A percentile compares a stretch with the other conserved stretches of the same genome.
These are phyloP conservation scores for Maconellicoccus hirsutus DNA, from an alignment of 1,140 invertebrate genomes.

Conservation along the genomic window DNA sequence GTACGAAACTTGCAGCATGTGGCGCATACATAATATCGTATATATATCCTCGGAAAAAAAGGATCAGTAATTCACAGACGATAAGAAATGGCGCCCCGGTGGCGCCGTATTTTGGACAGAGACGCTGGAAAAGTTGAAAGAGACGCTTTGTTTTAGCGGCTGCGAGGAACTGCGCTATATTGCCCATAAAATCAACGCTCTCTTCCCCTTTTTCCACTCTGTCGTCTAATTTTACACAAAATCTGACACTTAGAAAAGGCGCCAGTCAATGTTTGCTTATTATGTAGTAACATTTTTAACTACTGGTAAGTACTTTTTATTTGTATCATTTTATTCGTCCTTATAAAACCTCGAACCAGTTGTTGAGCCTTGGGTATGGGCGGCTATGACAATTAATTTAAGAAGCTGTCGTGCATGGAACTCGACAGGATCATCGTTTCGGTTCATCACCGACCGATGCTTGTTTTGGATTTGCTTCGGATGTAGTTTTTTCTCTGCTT, in stretches of 20 bases:
- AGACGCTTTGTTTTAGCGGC: slow-evolving; percentile 2
- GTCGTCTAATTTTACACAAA: slow-evolving; percentile 9
- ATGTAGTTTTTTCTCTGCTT: too few relatives aligned
- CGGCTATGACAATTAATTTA: too few relatives aligned
- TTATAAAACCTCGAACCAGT: too few relatives aligned
- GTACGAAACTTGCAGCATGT: not conserved
- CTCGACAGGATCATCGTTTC: too few relatives aligned
- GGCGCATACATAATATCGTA: not conserved
- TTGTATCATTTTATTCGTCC: too few relatives aligned
- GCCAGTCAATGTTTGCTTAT: not conserved
- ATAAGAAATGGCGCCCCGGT: slow-evolving; percentile 2
- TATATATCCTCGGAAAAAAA: not conserved
- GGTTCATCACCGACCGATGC: too few relatives aligned
- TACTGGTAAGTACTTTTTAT: not conserved
- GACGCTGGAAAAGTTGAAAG: slow-evolving; percentile 7
- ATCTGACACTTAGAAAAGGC: not conserved
- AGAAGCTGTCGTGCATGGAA: too few relatives aligned
- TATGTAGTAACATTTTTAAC: not conserved
- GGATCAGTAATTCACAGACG: not conserved
- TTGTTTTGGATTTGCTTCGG: too few relatives aligned
- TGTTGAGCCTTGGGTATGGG: too few relatives aligned
- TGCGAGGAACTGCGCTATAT: slow-evolving; percentile 7
- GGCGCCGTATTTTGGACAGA: not conserved
- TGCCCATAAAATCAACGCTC: not conserved
- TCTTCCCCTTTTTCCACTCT: not conserved